Evolutionary conservation across 2,113 vertebrate species (phyloP), one percentile per base, ranked within the genome.

Genomic region (Tonatia bakeri): DNA sequence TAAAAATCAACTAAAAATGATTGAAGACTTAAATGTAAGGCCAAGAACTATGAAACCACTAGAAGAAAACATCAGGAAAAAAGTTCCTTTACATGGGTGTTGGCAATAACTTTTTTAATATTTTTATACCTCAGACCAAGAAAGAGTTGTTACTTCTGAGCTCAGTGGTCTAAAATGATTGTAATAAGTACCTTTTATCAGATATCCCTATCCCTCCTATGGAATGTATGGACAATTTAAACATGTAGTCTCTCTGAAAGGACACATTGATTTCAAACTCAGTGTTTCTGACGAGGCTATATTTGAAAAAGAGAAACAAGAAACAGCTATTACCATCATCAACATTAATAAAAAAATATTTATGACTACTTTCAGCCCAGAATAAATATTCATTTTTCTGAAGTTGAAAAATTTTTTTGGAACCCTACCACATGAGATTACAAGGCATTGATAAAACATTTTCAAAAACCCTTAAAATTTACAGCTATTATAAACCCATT

Each of bases 381-480:
- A 94, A 73, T 76, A 92, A 75, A 40, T 52, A 73, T 59, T 47
- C 28, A 28, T 36, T 20, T 3, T 47, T 67, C 24, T 17, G 67
- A 19, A 90, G 20, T 1, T 69, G 31, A 75, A 79, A 72, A 87
- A 38, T 33, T 2, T 17, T 59, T 28, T 38, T 22, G 15, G 47
- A 75, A 24, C 24, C 31, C 43, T 90, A 69, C 40, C 43, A 72
- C 3, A 67, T 50, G 38, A 69, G 22, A 92, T 24, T 54, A 77
- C 0, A 33, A 47, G 9, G 24, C 11, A 28, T 3, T 36, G 33
- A 38, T 26, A 61, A 67, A 86, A 7, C 1, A 31, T 28, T 90
- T 81, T 90, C 1, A 26, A 77, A 95, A 50, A 4, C 7, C 70
- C 28, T 65, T 72, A 72, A 61, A 90, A 43, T 40, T 70, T 94